Evolutionary conservation across 2,797 vertebrate species (phyloP).

Genomic region (Nannoperca australis): DNA sequence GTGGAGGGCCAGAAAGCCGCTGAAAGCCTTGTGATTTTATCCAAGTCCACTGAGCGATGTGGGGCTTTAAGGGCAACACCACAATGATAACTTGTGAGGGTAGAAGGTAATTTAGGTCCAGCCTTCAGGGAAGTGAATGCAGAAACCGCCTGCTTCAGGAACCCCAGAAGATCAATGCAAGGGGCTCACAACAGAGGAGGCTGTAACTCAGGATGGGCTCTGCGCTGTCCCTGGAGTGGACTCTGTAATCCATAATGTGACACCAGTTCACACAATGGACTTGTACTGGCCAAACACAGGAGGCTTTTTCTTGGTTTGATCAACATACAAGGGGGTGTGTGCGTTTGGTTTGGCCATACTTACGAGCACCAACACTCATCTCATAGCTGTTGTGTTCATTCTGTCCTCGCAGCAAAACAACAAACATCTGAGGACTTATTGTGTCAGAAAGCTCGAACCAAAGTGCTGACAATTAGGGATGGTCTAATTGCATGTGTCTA

Average conservation of each 20-base stretch:
- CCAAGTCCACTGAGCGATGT: conserved; percentile 37
- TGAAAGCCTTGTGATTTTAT: conserved; percentile 58
- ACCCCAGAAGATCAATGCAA: conserved; percentile 52
- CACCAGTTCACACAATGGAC: conserved; percentile 42
- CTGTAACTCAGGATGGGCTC: conserved; percentile 54
- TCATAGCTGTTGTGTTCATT: background rate
- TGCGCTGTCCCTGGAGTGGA: conserved; percentile 38
- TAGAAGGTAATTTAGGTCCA: conserved; percentile 68
- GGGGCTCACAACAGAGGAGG: conserved; percentile 41
- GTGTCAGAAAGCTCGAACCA: background rate
- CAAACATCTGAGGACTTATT: background rate
- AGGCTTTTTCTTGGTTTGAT: conserved; percentile 26
- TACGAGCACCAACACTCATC: background rate
- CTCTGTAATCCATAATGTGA: conserved; percentile 54
- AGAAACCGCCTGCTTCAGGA: conserved; percentile 59
- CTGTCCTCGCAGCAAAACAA: background rate
- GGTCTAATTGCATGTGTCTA: no score
- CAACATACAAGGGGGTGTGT: conserved; percentile 1
- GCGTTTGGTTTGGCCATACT: background rate
- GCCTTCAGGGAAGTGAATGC: conserved; percentile 53
- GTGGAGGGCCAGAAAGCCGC: conserved; percentile 39
- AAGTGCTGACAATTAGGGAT: background rate
- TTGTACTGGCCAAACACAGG: conserved; percentile 15
- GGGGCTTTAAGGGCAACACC: conserved; percentile 49
- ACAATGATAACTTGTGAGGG: conserved; percentile 62